Evolutionary conservation across 2,888 invertebrate species (phyloP).

Genomic region (Marronus borbonicus): DNA sequence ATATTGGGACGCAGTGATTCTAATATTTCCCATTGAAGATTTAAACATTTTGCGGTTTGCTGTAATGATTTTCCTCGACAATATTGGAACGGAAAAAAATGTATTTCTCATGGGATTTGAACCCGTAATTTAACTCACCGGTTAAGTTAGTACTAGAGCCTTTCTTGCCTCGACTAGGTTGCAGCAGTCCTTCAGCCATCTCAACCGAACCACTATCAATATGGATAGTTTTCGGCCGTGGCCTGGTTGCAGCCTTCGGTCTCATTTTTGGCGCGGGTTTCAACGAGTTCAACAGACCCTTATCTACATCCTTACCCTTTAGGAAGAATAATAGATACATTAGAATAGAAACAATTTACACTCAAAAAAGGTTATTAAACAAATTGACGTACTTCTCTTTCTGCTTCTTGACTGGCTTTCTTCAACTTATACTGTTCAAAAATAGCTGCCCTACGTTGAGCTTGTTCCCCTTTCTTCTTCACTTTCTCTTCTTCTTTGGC

Average conservation of each 20-base stretch:
- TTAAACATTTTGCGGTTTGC: no score
- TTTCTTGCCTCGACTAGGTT: conserved; percentile 82
- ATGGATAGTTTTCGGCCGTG: conserved; percentile 92
- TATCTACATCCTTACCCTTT: conserved; percentile 87
- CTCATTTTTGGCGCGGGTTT: conserved; percentile 78
- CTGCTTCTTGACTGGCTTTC: conserved; percentile 93
- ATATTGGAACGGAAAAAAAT: no score
- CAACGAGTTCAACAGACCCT: conserved; percentile 75
- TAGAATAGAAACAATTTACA: not conserved
- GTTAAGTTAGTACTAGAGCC: conserved; percentile 88
- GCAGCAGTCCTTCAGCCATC: conserved; percentile 83
- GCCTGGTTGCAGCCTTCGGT: conserved; percentile 78
- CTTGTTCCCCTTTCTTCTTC: conserved; percentile 86
- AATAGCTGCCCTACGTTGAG: conserved; percentile 88
- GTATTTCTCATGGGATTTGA: no score
- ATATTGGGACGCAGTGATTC: no score
- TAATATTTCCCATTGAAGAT: no score
- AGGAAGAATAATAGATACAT: no score
- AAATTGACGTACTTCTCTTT: conserved; percentile 78
- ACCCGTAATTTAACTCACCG: conserved; percentile 72
- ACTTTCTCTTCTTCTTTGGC: conserved; percentile 83
- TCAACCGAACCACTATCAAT: conserved; percentile 87
- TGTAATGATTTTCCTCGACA: no score
- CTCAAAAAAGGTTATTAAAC: not conserved
- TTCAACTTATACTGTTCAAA: conserved; percentile 94